Percentiles rank a stretch among this genome's conserved stretches.
These are phyloP conservation scores for Neomorphus geoffroyi DNA, from an alignment of 2,797 vertebrate species.

Conservation along the genomic window DNA sequence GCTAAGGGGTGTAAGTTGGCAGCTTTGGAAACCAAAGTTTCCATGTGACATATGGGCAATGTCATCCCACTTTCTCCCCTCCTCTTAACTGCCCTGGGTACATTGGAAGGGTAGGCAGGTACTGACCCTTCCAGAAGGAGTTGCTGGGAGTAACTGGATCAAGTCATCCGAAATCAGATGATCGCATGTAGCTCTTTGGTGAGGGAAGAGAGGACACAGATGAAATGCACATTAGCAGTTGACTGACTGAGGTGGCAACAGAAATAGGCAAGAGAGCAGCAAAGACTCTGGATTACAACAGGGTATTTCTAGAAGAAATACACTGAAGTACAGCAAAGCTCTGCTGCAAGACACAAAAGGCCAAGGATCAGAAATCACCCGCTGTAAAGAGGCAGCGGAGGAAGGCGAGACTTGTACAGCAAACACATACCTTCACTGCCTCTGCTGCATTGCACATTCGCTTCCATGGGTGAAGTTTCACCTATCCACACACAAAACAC, in stretches of 20 bases:
- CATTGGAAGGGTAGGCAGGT: neutral
- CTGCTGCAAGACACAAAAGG: neutral
- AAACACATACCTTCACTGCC: neutral
- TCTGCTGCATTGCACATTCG: slow-evolving; percentile 12
- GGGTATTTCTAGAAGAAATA: neutral
- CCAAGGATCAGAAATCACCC: neutral
- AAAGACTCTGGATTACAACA: neutral
- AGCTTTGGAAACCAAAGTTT: neutral
- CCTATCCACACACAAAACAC: neutral
- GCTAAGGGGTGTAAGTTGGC: neutral
- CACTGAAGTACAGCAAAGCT: neutral
- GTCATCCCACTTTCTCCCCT: neutral
- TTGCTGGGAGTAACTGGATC: neutral
- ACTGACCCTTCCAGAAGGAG: neutral
- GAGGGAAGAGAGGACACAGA: neutral
- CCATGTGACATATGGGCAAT: neutral
- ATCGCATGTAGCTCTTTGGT: neutral
- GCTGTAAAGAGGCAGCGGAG: neutral
- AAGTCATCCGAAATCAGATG: neutral
- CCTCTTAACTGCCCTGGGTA: neutral
- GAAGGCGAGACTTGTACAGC: neutral
- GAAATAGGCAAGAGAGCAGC: neutral
- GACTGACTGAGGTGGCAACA: neutral
- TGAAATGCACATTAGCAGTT: neutral
- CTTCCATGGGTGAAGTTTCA: neutral